phyloP scores from a whole-genome alignment of 2,113 vertebrate genomes.

The Otolemur garnettii region DNA sequence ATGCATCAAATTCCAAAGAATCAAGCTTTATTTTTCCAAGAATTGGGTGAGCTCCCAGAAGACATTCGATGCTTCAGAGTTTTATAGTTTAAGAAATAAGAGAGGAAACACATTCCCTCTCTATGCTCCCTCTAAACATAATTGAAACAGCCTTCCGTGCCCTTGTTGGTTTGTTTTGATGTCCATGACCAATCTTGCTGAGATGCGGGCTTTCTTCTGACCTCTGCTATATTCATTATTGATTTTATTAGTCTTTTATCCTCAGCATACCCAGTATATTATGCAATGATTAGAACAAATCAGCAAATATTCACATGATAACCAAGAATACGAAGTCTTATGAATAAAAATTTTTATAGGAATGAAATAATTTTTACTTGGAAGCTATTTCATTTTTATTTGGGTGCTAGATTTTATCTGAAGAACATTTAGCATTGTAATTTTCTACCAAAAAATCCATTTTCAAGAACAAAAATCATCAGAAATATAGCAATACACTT shows the following conservation, averaged over 20 bases:
- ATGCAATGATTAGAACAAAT: background rate
- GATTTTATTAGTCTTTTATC: constrained; percentile 39
- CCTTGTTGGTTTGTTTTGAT: constrained; percentile 24
- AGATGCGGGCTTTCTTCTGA: background rate
- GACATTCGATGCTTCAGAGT: constrained; percentile 65
- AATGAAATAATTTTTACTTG: background rate
- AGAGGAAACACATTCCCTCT: constrained; percentile 30
- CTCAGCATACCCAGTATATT: background rate
- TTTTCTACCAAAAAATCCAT: constrained; percentile 5
- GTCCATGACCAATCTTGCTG: background rate
- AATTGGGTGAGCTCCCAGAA: constrained; percentile 57
- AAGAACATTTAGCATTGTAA: background rate
- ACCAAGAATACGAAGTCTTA: background rate
- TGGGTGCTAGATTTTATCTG: background rate
- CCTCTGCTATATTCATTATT: constrained; percentile 33
- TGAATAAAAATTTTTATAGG: background rate
- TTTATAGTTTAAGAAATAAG: constrained; percentile 67
- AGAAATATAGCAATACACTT: constrained; percentile 35
- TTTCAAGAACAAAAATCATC: constrained; percentile 31
- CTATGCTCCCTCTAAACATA: background rate
- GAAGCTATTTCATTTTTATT: background rate
- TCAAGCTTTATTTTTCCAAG: constrained; percentile 54
- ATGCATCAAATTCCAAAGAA: constrained; percentile 54
- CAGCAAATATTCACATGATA: constrained; percentile 15
- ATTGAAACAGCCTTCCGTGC: constrained; percentile 7